These are phyloP conservation scores for Halichoeres trimaculatus DNA, from an alignment of 2,113 vertebrate species.

Conservation along the genomic window DNA sequence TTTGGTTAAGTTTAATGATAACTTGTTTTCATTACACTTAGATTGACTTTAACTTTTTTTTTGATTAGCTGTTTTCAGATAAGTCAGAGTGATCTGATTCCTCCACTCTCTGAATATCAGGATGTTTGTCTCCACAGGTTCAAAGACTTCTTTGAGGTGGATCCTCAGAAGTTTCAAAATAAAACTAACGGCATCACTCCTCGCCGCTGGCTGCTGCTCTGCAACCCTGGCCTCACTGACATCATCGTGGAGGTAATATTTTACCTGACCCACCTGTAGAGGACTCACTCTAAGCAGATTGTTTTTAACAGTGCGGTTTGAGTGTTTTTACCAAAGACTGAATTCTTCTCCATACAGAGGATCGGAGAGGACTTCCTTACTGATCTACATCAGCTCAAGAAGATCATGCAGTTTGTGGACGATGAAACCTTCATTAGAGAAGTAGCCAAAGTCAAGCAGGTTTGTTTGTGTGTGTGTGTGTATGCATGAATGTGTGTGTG, in stretches of 20 bases:
- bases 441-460: conserved; percentile 90
- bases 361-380: conserved; percentile 90
- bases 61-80: neutral
- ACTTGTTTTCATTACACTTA: no score
- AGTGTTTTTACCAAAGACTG: no score
- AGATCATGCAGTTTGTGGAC: conserved; percentile 82
- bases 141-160: conserved; percentile 89
- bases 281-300: neutral
- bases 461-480: no score
- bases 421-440: conserved; percentile 88
- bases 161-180: conserved; percentile 91
- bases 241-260: conserved; percentile 85
- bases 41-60: no score
- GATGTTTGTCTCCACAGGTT: conserved; percentile 78
- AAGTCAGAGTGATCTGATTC: neutral
- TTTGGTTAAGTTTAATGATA: no score
- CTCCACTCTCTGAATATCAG: neutral
- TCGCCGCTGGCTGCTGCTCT: conserved; percentile 90
- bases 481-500: neutral
- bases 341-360: conserved; percentile 74
- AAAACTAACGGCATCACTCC: conserved; percentile 92
- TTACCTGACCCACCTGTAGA: neutral
- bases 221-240: conserved; percentile 88
- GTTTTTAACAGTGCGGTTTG: no score
- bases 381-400: conserved; percentile 86